Evolutionary conservation across 2,113 vertebrate genomes (phyloP).

Genomic region (Myrmecophaga tridactyla): DNA sequence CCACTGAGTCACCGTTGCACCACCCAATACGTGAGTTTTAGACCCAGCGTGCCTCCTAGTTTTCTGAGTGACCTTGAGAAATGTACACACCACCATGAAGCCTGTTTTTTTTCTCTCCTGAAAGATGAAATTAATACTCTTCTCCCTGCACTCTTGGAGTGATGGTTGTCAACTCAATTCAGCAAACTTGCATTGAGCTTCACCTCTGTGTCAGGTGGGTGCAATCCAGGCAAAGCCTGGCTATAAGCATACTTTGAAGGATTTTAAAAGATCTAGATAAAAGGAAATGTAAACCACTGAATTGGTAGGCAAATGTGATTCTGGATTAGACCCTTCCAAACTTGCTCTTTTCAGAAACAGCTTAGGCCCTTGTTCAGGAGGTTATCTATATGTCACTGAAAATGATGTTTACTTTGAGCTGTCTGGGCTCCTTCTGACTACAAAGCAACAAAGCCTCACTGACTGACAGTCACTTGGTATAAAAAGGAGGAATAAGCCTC

Average conservation of each 20-base stretch:
- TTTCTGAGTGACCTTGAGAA: conserved; percentile 30
- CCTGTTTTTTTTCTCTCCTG: not conserved
- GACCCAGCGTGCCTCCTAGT: not conserved
- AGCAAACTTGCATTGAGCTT: not conserved
- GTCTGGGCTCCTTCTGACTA: not conserved
- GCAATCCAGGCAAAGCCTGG: not conserved
- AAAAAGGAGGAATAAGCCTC: not conserved
- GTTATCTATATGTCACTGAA: not conserved
- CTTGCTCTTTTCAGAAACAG: not conserved
- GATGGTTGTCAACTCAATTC: not conserved
- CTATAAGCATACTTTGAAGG: not conserved
- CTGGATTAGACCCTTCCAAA: not conserved
- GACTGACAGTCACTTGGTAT: not conserved
- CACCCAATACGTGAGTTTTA: too few species aligned
- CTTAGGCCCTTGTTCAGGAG: not conserved
- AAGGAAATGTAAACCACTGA: not conserved
- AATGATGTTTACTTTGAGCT: not conserved
- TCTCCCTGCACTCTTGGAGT: not conserved
- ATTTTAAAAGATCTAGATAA: not conserved
- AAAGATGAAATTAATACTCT: not conserved
- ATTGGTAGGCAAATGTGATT: not conserved
- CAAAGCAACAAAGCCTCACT: not conserved
- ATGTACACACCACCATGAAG: not conserved
- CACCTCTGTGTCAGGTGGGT: not conserved
- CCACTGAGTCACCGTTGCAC: too few species aligned